A percentile compares a stretch with the other conserved stretches of the same genome.
phyloP scores from a whole-genome alignment of 2,797 vertebrate genomes.

The Schizothorax lantsangensis region DNA sequence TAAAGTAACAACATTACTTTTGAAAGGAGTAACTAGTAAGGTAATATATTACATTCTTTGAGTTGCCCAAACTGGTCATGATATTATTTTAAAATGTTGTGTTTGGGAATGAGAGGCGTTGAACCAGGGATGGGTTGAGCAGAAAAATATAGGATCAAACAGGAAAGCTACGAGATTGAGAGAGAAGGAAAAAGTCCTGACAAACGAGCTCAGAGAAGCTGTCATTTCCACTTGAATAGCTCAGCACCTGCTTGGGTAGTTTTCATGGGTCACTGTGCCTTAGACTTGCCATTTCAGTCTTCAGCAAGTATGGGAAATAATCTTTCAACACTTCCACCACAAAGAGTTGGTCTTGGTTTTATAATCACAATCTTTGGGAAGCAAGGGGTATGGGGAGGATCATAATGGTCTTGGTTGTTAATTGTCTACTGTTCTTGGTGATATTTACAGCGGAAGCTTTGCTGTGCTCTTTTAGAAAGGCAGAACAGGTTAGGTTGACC shows the following conservation, averaged over 20 bases:
- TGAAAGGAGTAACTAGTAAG: too few species aligned
- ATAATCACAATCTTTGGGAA: neutral
- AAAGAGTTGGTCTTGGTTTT: slow-evolving; percentile 26
- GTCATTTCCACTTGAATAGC: slow-evolving; percentile 50
- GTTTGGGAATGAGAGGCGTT: neutral
- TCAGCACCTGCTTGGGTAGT: slow-evolving; percentile 35
- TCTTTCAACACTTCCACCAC: neutral
- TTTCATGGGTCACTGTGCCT: slow-evolving; percentile 55
- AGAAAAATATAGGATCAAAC: neutral
- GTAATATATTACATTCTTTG: too few species aligned
- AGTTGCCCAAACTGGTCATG: neutral
- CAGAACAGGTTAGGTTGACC: slow-evolving; percentile 8
- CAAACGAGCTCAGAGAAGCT: slow-evolving; percentile 45
- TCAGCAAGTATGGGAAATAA: slow-evolving; percentile 9
- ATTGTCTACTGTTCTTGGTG: neutral
- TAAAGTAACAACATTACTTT: too few species aligned
- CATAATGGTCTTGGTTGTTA: neutral
- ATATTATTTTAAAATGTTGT: neutral
- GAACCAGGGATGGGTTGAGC: neutral
- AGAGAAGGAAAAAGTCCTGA: slow-evolving; percentile 43
- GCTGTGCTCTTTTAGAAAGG: slow-evolving; percentile 18
- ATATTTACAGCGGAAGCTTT: neutral
- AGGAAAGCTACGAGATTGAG: slow-evolving; percentile 22
- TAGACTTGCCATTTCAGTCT: slow-evolving; percentile 46
- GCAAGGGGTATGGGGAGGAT: neutral